A percentile compares a stretch with the other conserved stretches of the same genome.
Evolutionary conservation across 2,113 vertebrate species (phyloP).

Genomic region (Pelobates fuscus): DNA sequence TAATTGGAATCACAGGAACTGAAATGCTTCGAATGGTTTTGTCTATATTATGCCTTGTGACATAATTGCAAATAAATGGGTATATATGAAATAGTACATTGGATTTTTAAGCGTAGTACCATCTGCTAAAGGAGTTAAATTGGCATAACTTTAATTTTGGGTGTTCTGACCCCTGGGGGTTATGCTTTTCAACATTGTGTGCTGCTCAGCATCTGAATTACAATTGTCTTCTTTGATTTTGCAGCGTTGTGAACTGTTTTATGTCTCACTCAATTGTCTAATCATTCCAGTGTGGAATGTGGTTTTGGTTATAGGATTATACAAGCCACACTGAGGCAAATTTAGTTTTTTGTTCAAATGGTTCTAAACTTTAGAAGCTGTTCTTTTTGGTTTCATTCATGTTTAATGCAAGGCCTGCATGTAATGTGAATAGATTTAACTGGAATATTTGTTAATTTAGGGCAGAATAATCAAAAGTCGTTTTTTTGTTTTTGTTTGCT

Average conservation of each 20-base stretch:
- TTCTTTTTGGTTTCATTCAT: conserved; percentile 7
- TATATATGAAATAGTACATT: too few relatives aligned
- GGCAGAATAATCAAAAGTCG: conserved; percentile 16
- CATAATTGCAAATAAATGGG: too few relatives aligned
- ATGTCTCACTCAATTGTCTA: conserved; percentile 45
- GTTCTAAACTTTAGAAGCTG: background rate
- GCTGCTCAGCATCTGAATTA: conserved; percentile 41
- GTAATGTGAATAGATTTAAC: conserved; percentile 26
- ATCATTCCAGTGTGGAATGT: conserved; percentile 50
- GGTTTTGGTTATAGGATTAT: conserved; percentile 48
- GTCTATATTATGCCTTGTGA: too few relatives aligned
- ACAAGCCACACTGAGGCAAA: conserved; percentile 34
- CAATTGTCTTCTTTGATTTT: conserved; percentile 46
- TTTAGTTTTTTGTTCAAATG: conserved; percentile 31
- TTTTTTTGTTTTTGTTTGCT: too few relatives aligned
- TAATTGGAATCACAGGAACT: too few relatives aligned
- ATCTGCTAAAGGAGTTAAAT: conserved; percentile 10
- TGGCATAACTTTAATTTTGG: conserved; percentile 13
- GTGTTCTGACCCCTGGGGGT: conserved; percentile 43
- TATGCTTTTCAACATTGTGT: conserved; percentile 39
- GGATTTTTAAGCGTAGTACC: too few relatives aligned
- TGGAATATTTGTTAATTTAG: conserved; percentile 30
- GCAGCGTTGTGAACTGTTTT: conserved; percentile 32
- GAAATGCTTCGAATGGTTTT: too few relatives aligned
- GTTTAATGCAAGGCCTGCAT: conserved; percentile 13